These are phyloP conservation scores for Apamea anceps DNA, from an alignment of 2,888 invertebrate species.

Conservation along the genomic window DNA sequence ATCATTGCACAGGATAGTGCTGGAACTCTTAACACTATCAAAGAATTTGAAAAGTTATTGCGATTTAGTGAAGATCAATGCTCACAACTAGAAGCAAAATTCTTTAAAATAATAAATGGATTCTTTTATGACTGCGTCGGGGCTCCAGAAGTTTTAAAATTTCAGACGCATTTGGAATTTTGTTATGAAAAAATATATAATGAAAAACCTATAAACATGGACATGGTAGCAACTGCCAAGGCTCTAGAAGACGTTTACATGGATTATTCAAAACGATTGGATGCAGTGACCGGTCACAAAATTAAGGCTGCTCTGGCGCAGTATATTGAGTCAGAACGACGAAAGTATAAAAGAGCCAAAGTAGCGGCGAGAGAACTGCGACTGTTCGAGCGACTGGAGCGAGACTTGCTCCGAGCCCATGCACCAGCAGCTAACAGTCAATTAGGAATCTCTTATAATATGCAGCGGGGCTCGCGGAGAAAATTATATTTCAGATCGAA, in stretches of 20 bases:
- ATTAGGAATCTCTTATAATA: conserved; percentile 23
- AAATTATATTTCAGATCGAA: conserved; percentile 53
- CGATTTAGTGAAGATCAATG: conserved; percentile 88
- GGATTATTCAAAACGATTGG: conserved; percentile 87
- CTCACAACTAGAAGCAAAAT: conserved; percentile 87
- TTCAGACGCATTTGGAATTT: conserved; percentile 91
- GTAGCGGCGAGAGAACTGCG: conserved; percentile 90
- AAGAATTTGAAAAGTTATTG: conserved; percentile 74
- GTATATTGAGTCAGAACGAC: conserved; percentile 87
- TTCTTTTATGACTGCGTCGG: conserved; percentile 90
- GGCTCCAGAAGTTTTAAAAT: conserved; percentile 89
- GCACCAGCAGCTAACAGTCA: conserved; percentile 68
- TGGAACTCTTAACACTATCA: conserved; percentile 74
- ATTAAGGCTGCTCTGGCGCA: conserved; percentile 88
- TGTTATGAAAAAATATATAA: conserved; percentile 91
- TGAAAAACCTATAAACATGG: conserved; percentile 90
- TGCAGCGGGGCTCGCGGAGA: conserved; percentile 30
- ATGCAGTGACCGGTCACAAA: conserved; percentile 88
- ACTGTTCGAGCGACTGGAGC: conserved; percentile 86
- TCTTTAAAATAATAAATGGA: conserved; percentile 89
- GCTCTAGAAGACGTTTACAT: conserved; percentile 90
- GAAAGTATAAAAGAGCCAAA: conserved; percentile 87
- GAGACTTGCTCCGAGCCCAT: conserved; percentile 83
- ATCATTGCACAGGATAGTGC: conserved; percentile 79
- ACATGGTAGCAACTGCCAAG: conserved; percentile 89